phyloP scores from a whole-genome alignment of 2,888 invertebrate species.

The Nomada ferruginata region DNA sequence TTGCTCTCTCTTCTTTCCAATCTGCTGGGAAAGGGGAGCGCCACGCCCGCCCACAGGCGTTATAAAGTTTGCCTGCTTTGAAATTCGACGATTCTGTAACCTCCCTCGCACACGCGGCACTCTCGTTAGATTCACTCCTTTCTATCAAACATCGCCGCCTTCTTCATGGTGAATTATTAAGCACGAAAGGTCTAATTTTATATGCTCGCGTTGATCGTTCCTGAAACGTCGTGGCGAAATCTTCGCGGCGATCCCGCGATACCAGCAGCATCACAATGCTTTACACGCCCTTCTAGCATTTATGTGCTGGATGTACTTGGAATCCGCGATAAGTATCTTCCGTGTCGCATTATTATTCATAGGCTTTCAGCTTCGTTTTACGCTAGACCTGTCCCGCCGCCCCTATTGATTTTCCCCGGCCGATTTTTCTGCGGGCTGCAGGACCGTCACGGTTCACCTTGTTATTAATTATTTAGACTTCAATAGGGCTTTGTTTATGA shows the following conservation, averaged over 20 bases:
- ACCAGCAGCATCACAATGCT: constrained; percentile 26
- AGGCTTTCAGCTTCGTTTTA: constrained; percentile 50
- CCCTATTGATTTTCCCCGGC: constrained; percentile 50
- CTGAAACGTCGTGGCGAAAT: constrained; percentile 13
- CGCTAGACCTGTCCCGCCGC: constrained; percentile 34
- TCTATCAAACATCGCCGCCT: no score
- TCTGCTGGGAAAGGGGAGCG: constrained; percentile 39
- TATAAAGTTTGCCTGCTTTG: constrained; percentile 50
- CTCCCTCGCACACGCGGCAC: background rate
- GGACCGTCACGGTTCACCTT: constrained; percentile 9
- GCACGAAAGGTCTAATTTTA: constrained; percentile 61
- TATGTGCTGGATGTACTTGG: constrained; percentile 51
- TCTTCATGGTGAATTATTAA: constrained; percentile 53
- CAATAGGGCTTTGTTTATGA: no score
- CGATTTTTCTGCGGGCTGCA: constrained; percentile 42
- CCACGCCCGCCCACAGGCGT: constrained; percentile 30
- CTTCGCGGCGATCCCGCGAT: constrained; percentile 16
- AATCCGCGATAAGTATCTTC: constrained; percentile 56
- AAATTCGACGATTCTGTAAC: constrained; percentile 34
- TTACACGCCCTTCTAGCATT: constrained; percentile 53
- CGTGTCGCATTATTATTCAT: constrained; percentile 69
- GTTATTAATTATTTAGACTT: background rate
- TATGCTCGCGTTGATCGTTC: constrained; percentile 16
- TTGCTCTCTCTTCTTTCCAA: constrained; percentile 53
- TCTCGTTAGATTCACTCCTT: background rate